Evolutionary conservation across 2,113 vertebrate species (phyloP), one percentile per base, ranked within the genome.

Genomic region (Microtus richardsoni): DNA sequence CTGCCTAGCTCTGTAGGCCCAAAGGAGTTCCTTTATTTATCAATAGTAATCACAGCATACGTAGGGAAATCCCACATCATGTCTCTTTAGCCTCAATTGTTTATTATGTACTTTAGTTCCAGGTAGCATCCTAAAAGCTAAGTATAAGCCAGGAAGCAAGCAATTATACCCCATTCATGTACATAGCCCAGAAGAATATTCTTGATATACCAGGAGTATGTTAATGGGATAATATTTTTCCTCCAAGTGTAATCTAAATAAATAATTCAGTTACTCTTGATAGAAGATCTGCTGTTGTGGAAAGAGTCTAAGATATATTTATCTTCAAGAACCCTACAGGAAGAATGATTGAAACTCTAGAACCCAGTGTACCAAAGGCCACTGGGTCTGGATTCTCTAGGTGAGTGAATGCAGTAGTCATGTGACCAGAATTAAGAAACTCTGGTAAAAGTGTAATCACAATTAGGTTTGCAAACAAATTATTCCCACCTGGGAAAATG

Each of bases 401-500:
- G 11, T 70, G 49, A 88, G 39, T 13, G 6, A 89, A 33, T 39
- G 64, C 73, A 24, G 44, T 68, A 77, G 24, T 39, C 86, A 86
- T 26, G 19, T 71, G 70, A 91, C 22, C 54, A 74, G 54, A 89
- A 52, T 68, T 62, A 33, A 95, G 74, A 94, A 90, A 30, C 30
- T 74, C 70, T 47, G 39, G 22, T 79, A 89, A 90, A 28, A 30
- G 16, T 91, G n/a, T 71, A 49, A 26, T 78, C 30, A 91, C 95
- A 47, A 47, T 26, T n/a, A 78, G 19, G 17, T 49, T 49, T 75
- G 30, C 47, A 95, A 95, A 21, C 49, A 96, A 77, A 87, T 71
- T 30, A 91, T 11, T 19, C 2, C 33, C 39, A 96, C 52, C n/a
- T 71, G 92, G 24, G 21, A 79, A 96, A 94, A 83, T n/a, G 86